Conservation (phyloP, 2,113 vertebrate genomes). For the Aspiorhynchus laticeps region DNA sequence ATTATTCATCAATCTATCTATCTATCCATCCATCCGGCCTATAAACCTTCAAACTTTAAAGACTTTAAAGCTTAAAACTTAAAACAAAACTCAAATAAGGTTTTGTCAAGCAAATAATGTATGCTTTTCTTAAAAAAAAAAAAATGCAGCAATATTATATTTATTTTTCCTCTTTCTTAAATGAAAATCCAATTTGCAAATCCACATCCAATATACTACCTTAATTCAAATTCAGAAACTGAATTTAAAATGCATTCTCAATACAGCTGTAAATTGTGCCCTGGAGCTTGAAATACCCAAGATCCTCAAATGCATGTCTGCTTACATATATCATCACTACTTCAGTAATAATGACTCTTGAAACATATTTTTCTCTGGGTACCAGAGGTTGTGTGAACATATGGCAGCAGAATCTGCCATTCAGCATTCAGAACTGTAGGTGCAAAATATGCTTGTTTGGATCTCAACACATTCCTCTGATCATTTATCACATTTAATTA, state of each 20-base stretch:
- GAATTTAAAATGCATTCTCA: neutral
- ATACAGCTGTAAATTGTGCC: neutral
- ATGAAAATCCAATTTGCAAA: neutral
- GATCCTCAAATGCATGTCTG: neutral
- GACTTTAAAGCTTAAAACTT: neutral
- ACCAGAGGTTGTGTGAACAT: slow-evolving; percentile 9
- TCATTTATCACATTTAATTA: slow-evolving; percentile 31
- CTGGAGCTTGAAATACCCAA: neutral
- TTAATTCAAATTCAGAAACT: neutral
- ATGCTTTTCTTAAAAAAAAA: too few species aligned
- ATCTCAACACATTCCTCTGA: neutral
- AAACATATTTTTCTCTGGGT: slow-evolving; percentile 13
- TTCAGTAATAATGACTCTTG: slow-evolving; percentile 25
- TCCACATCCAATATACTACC: neutral
- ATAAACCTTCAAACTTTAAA: too few species aligned
- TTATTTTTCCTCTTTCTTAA: neutral
- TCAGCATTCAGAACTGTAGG: slow-evolving; percentile 19
- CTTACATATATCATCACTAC: slow-evolving; percentile 23
- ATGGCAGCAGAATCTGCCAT: slow-evolving; percentile 27
- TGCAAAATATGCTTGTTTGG: slow-evolving; percentile 10
- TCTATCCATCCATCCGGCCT: neutral
- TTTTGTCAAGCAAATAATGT: neutral
- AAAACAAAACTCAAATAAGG: neutral
- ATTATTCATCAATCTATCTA: too few species aligned
- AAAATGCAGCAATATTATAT: neutral